Evolutionary conservation across 37 sponge, comb jelly and placozoan genomes (phyloP).

Genomic region (Beroe forskalii): DNA sequence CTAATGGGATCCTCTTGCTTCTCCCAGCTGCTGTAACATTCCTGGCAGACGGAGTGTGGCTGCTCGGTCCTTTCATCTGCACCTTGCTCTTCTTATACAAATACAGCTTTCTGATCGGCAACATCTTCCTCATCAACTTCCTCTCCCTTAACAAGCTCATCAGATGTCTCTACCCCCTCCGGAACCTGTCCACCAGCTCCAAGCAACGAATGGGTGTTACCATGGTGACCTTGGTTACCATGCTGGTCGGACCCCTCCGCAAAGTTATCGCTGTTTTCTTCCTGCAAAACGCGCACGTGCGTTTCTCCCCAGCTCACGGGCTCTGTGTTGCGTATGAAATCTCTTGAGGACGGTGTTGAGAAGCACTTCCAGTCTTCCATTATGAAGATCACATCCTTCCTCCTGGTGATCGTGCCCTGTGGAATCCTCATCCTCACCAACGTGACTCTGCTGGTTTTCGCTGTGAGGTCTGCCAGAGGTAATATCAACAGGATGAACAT

Average conservation of each 20-base stretch:
- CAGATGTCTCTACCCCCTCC: neutral
- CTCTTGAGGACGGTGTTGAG: neutral
- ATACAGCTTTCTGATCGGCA: neutral
- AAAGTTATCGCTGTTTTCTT: neutral
- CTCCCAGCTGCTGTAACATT: neutral
- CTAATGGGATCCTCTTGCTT: neutral
- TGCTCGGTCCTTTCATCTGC: neutral
- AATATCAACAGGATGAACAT: neutral
- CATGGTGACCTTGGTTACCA: neutral
- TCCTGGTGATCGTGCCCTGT: neutral
- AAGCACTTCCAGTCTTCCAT: neutral
- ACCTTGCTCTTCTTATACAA: neutral
- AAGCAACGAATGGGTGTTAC: neutral
- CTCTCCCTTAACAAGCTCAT: neutral
- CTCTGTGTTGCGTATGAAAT: neutral
- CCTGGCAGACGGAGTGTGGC: neutral
- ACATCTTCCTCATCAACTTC: neutral
- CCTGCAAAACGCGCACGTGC: neutral
- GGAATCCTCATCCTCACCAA: neutral
- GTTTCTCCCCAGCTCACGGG: neutral
- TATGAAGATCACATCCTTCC: neutral
- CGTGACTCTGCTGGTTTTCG: neutral
- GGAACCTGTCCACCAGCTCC: neutral
- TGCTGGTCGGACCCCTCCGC: neutral
- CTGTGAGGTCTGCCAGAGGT: neutral